Base-by-base conservation (phyloP, 2,888 invertebrate species). In the Caenorhabditis angaria region DNA sequence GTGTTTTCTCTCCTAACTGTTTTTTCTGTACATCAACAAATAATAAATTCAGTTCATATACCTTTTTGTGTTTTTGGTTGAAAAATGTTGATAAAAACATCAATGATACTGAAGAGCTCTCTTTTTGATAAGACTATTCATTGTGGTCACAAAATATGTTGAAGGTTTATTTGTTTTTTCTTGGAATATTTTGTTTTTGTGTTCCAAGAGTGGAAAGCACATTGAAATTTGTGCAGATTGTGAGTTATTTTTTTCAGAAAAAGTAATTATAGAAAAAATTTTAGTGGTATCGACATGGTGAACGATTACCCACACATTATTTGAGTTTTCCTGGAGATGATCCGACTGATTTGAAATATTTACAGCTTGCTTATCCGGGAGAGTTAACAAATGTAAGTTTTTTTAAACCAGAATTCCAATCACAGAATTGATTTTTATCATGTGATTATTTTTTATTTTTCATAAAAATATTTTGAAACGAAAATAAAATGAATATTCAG, bases 221-320 rank as follows among this genome's bases (percentile, higher is more conserved):
- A 3, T 35, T 78, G 50, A 64, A 73, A 54, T 78, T 78, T 65
- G 75, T 76, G 0, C 75, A 78, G 50, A 63, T 78, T 25, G 78
- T 78, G 24, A 72, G 72, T 72, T 70, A 0, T 10, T 35, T 10
- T n/a, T n/a, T n/a, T n/a, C n/a, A n/a, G n/a, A n/a, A n/a, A 22
- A 55, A 29, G 20, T 54, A 8, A 20, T 20, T 5, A 5, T 27
- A 27, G 24, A 14, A 27, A 10, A 5, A 56, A 12, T 60, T 27
- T 22, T 50, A 78, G 78, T 81, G 81, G 70, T 82, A 80, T 61
- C 82, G 83, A n/a, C 83, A 83, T 66, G 83, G 83, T 2, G 77
- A 83, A 65, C 70, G 83, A 8, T 55, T 73, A 20, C 83, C 84
- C 1, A 81, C 78, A 8, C 76, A 76, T 50, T 83, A 70, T 61